Conservation (phyloP, 2,888 invertebrate species). For the Dichetophora obliterata region DNA sequence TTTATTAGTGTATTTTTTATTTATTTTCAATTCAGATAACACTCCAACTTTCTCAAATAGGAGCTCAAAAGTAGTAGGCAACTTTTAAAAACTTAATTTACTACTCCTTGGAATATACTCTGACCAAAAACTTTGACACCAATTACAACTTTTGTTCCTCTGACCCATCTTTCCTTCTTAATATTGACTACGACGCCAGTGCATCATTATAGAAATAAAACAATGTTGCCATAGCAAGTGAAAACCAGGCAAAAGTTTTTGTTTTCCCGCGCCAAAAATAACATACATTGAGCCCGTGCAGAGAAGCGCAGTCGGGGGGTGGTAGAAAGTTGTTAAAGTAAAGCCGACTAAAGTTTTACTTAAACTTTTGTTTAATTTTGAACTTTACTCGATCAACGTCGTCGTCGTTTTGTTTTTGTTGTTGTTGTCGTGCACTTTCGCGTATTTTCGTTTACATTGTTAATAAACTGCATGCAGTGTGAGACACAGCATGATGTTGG, state of each 20-base stretch:
- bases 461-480: conserved; percentile 27
- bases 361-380: conserved; percentile 31
- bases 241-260: background rate
- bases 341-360: conserved; percentile 20
- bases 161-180: background rate
- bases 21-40: no score
- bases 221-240: background rate
- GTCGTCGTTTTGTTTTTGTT: background rate
- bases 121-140: conserved; percentile 7
- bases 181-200: background rate
- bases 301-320: background rate
- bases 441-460: conserved; percentile 32
- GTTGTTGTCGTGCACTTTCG: conserved; percentile 6
- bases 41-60: no score
- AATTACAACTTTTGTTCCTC: background rate
- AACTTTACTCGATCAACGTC: conserved; percentile 14
- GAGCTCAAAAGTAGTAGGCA: background rate
- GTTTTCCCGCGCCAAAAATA: background rate
- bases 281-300: background rate
- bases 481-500: no score
- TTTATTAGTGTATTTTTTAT: no score
- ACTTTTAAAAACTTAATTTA: conserved; percentile 1
- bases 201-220: background rate
- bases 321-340: background rate
- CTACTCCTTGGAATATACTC: background rate